Evolutionary conservation across 2,888 invertebrate genomes (phyloP).

Genomic region (Didymodactylos carnosus): DNA sequence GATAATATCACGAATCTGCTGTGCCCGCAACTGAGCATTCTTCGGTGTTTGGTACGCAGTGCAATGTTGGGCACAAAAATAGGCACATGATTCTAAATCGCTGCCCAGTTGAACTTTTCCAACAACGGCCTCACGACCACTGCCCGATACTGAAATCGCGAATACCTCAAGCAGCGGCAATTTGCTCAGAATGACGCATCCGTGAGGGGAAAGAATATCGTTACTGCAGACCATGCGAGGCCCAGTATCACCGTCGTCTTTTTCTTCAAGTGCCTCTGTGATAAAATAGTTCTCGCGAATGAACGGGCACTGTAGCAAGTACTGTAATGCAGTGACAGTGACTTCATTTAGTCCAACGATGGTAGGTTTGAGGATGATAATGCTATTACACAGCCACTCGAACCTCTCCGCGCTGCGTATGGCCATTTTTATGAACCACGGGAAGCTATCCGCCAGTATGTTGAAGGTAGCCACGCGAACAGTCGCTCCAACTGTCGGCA

Average conservation of each 20-base stretch:
- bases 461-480: neutral
- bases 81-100: neutral
- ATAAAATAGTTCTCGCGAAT: neutral
- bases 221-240: neutral
- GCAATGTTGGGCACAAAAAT: neutral
- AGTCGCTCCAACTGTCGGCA: neutral
- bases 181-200: neutral
- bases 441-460: neutral
- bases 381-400: neutral
- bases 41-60: neutral
- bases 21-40: neutral
- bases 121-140: neutral
- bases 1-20: neutral
- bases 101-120: neutral
- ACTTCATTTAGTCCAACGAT: neutral
- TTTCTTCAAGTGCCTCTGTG: neutral
- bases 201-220: neutral
- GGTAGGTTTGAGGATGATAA: neutral
- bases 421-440: neutral
- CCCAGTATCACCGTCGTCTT: neutral
- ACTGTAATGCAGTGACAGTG: neutral
- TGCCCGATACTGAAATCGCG: neutral
- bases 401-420: neutral
- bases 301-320: neutral
- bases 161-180: neutral